Percentiles rank a stretch among this genome's conserved stretches.
These are phyloP conservation scores for Lampris incognitus DNA, from an alignment of 2,113 vertebrate species.

Conservation along the genomic window DNA sequence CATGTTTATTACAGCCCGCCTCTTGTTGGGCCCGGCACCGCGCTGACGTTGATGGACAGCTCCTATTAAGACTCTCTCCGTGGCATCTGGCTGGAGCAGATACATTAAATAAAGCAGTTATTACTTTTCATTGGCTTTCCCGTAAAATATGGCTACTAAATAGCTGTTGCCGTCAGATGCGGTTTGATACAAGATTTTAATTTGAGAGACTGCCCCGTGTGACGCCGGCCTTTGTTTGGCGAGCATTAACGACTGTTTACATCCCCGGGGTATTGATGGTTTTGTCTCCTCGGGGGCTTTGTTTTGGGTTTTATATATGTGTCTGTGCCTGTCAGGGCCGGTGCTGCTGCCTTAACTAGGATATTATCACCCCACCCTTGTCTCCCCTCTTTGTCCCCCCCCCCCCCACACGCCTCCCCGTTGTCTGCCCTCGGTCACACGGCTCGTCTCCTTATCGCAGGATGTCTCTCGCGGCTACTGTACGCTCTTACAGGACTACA, in stretches of 20 bases:
- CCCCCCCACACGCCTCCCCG: slow-evolving; percentile 16
- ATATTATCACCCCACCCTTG: slow-evolving; percentile 84
- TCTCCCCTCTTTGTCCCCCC: slow-evolving; percentile 57
- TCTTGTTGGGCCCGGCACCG: slow-evolving; percentile 88
- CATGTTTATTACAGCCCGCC: slow-evolving; percentile 94
- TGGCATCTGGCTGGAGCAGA: slow-evolving; percentile 96
- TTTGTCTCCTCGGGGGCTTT: slow-evolving; percentile 87
- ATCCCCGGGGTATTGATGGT: slow-evolving; percentile 94
- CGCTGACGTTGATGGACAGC: slow-evolving; percentile 96
- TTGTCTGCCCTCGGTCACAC: slow-evolving; percentile 38
- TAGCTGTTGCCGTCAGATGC: slow-evolving; percentile 94
- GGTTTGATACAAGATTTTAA: slow-evolving; percentile 98
- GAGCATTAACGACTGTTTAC: slow-evolving; percentile 92
- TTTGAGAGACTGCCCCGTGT: slow-evolving; percentile 95
- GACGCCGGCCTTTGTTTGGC: slow-evolving; percentile 91
- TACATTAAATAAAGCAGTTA: slow-evolving; percentile 98
- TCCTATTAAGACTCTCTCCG: slow-evolving; percentile 94
- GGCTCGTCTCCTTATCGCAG: slow-evolving; percentile 88
- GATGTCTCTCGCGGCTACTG: slow-evolving; percentile 85
- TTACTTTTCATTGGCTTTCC: slow-evolving; percentile 96
- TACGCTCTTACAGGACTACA: slow-evolving; percentile 85
- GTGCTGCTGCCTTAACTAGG: slow-evolving; percentile 80
- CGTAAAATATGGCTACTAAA: slow-evolving; percentile 95
- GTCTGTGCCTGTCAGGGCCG: slow-evolving; percentile 85
- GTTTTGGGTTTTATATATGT: slow-evolving; percentile 84